Conservation (phyloP, 2,113 vertebrate species). For the Catharus minimus region DNA sequence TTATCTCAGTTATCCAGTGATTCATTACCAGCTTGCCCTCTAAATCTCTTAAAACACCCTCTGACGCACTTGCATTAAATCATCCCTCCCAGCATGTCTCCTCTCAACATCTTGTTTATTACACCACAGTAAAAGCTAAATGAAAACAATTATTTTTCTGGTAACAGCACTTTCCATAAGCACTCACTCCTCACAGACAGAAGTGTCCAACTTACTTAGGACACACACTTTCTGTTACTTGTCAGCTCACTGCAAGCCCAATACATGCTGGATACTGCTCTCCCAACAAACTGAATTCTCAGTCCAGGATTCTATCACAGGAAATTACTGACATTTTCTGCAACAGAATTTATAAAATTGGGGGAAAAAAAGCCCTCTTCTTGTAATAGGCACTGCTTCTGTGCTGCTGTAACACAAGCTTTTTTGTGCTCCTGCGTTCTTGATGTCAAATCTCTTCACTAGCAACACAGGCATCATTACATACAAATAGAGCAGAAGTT, state of each 20-base stretch:
- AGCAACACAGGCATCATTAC: not conserved
- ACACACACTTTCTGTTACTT: not conserved
- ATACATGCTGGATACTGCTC: not conserved
- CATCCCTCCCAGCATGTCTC: not conserved
- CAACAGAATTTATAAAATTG: not conserved
- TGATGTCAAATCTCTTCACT: not conserved
- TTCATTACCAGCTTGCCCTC: not conserved
- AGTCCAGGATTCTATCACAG: not conserved
- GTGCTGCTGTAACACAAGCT: not conserved
- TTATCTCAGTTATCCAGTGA: not conserved
- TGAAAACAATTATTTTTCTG: not conserved
- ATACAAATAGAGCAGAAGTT: not conserved
- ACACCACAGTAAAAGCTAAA: not conserved
- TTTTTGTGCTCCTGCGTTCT: not conserved
- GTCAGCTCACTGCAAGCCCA: not conserved
- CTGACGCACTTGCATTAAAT: not conserved
- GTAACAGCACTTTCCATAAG: not conserved
- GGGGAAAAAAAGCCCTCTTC: accelerated
- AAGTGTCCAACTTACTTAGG: not conserved
- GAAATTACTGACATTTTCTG: not conserved
- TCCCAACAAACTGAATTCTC: not conserved
- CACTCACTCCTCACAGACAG: not conserved
- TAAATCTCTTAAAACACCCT: not conserved
- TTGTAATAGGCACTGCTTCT: not conserved
- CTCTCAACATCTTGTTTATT: not conserved